phyloP scores from a whole-genome alignment of 2,797 vertebrate species.

The Allobates femoralis region DNA sequence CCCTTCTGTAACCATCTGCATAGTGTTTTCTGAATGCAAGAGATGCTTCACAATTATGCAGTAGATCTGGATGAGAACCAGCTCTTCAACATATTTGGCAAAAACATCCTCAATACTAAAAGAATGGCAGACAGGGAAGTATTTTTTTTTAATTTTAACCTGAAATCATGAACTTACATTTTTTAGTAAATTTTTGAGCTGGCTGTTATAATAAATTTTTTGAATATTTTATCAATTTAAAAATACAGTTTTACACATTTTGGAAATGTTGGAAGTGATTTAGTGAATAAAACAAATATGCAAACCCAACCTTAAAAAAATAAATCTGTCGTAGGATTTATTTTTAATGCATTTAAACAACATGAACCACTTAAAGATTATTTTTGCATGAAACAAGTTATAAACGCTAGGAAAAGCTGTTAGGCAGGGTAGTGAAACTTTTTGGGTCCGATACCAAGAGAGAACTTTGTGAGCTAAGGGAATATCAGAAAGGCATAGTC shows the following conservation, averaged over 20 bases:
- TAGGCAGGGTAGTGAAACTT: too few relatives aligned
- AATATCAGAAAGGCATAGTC: too few relatives aligned
- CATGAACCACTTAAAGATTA: too few relatives aligned
- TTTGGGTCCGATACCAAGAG: too few relatives aligned
- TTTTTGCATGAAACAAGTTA: too few relatives aligned
- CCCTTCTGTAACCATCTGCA: slow-evolving; percentile 57
- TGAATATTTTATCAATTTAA: not conserved
- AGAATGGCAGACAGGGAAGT: slow-evolving; percentile 30
- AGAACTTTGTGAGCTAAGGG: too few relatives aligned
- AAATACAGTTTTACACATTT: not conserved
- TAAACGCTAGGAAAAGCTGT: too few relatives aligned
- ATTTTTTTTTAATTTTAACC: slow-evolving; percentile 34
- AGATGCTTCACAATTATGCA: slow-evolving; percentile 54
- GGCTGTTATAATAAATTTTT: not conserved
- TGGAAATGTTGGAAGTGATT: too few relatives aligned
- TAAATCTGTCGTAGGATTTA: too few relatives aligned
- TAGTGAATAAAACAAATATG: not conserved
- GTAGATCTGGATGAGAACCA: slow-evolving; percentile 55
- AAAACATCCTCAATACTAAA: slow-evolving; percentile 24
- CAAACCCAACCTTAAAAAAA: not conserved
- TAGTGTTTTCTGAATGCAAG: slow-evolving; percentile 57
- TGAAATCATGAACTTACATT: slow-evolving; percentile 25
- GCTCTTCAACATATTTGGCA: slow-evolving; percentile 59
- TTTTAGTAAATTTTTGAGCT: not conserved
- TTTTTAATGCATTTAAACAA: too few relatives aligned